phyloP scores from a whole-genome alignment of 1,140 invertebrate genomes.

The Thaumatotibia leucotreta region DNA sequence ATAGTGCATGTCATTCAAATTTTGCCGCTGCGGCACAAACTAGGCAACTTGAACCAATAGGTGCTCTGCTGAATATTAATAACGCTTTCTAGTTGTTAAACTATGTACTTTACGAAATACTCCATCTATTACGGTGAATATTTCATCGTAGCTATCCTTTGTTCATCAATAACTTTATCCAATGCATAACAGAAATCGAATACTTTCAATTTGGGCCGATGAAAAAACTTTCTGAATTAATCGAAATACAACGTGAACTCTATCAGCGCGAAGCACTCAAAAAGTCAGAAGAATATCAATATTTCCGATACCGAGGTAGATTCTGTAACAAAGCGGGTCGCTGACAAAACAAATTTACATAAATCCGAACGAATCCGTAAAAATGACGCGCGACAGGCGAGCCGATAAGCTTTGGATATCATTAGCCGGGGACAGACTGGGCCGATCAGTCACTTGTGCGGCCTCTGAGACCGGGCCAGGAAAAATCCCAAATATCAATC shows the following conservation, averaged over 20 bases:
- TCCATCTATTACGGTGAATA: not conserved
- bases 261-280: conserved; percentile 22
- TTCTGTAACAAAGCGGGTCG: conserved; percentile 46
- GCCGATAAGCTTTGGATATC: conserved; percentile 65
- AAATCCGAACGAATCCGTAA: conserved; percentile 66
- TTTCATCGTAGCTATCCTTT: not conserved
- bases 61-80: not conserved
- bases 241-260: conserved; percentile 15
- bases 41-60: not conserved
- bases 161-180: not conserved
- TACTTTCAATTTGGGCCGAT: not conserved
- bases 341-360: conserved; percentile 72
- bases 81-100: conserved; percentile 1
- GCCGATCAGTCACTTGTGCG: conserved; percentile 57
- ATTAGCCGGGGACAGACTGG: conserved; percentile 50
- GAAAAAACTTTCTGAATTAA: conserved; percentile 21
- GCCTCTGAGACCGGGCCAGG: conserved; percentile 31
- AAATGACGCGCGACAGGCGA: conserved; percentile 58
- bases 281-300: conserved; percentile 28
- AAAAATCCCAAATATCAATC: conserved; percentile 59
- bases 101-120: conserved; percentile 3
- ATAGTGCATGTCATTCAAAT: not conserved
- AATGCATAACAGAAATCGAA: not conserved
- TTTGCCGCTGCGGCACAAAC: not conserved
- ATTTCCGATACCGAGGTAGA: conserved; percentile 28